phyloP scores from a whole-genome alignment of 2,888 invertebrate species.

The Euzophera pinguis region DNA sequence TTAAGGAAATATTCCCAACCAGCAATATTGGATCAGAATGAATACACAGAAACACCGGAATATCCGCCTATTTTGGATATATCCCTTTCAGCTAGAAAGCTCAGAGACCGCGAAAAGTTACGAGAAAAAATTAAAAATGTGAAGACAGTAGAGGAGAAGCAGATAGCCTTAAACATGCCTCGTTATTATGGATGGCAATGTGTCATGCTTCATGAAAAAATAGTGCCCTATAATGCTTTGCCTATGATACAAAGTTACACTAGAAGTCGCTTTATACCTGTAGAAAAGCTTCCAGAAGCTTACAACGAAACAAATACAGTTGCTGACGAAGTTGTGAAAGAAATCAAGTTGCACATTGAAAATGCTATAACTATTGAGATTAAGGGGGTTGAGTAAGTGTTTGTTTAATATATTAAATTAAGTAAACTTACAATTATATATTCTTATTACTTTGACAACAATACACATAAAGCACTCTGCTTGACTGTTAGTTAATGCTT shows the following conservation, averaged over 20 bases:
- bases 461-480: too few relatives aligned
- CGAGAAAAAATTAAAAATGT: conserved; percentile 81
- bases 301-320: conserved; percentile 72
- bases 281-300: conserved; percentile 79
- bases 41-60: conserved; percentile 62
- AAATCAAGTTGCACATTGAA: conserved; percentile 80
- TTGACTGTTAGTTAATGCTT: too few relatives aligned
- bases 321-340: conserved; percentile 67
- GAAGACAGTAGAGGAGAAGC: conserved; percentile 90
- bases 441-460: too few relatives aligned
- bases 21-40: conserved; percentile 51
- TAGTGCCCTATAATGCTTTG: conserved; percentile 83
- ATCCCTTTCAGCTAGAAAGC: conserved; percentile 67
- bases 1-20: conserved; percentile 45
- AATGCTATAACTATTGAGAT: conserved; percentile 83
- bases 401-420: not conserved
- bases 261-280: conserved; percentile 84
- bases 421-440: too few relatives aligned
- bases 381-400: conserved; percentile 76
- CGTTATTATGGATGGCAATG: conserved; percentile 88
- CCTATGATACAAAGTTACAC: conserved; percentile 87
- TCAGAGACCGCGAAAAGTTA: conserved; percentile 64
- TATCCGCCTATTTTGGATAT: conserved; percentile 83
- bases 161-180: conserved; percentile 90
- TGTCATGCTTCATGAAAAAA: conserved; percentile 80